These are phyloP conservation scores for Drosophila chauvacae DNA, from an alignment of 1,140 invertebrate genomes.

Conservation along the genomic window DNA sequence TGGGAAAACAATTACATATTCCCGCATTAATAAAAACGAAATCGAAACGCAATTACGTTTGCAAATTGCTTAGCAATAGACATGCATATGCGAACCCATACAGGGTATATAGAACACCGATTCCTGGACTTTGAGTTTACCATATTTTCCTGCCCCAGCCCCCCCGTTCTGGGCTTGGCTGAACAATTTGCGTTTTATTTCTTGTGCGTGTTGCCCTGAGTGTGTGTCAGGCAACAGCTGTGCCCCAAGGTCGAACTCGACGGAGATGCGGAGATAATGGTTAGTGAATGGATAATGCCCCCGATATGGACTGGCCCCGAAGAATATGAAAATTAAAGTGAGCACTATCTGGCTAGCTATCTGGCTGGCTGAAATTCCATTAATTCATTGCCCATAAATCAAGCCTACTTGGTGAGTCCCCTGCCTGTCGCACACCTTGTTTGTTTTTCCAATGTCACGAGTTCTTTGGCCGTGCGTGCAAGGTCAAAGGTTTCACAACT, in stretches of 20 bases:
- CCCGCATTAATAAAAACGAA: not conserved
- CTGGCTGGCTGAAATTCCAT: not conserved
- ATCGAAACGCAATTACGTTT: not conserved
- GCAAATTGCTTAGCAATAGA: not conserved
- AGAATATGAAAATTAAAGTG: slow-evolving; percentile 33
- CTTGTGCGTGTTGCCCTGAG: slow-evolving; percentile 14
- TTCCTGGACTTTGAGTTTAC: not conserved
- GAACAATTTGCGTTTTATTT: slow-evolving; percentile 33
- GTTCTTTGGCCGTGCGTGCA: slow-evolving; percentile 30
- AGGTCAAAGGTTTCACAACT: slow-evolving; percentile 11
- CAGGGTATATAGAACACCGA: slow-evolving; percentile 19
- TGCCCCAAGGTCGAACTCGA: slow-evolving; percentile 25
- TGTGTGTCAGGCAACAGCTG: slow-evolving; percentile 39
- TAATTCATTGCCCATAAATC: slow-evolving; percentile 32
- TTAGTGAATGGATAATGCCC: slow-evolving; percentile 23
- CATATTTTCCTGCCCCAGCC: not conserved
- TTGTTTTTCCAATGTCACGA: slow-evolving; percentile 5
- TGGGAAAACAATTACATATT: not conserved
- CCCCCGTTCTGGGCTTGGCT: slow-evolving; percentile 3
- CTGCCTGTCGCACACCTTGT: not conserved
- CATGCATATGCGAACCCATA: not conserved
- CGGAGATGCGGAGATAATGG: slow-evolving; percentile 28
- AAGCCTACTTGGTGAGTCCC: not conserved
- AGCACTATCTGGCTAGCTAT: slow-evolving; percentile 1
- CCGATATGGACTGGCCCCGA: not conserved